These are phyloP conservation scores for Benitochromis conjunctus DNA, from an alignment of 2,113 vertebrate genomes.

Conservation along the genomic window DNA sequence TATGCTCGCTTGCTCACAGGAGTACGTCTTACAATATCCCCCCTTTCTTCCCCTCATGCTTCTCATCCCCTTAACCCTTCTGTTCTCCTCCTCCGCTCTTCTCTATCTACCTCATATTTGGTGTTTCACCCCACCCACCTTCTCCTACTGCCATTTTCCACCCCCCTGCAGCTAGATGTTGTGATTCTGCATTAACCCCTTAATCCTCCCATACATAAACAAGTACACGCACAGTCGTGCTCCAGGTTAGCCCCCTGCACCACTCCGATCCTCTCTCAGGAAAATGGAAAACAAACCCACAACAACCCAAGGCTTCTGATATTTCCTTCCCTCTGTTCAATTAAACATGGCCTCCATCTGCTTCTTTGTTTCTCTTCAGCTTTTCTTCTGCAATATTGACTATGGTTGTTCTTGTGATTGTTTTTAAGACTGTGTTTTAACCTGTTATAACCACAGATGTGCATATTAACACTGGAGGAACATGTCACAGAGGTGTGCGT, in stretches of 20 bases:
- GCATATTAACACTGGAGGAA: constrained; percentile 54
- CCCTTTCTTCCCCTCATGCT: not conserved
- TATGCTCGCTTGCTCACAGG: not conserved
- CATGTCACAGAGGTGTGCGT: constrained; percentile 24
- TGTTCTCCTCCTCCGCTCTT: constrained; percentile 1
- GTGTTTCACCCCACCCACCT: not conserved
- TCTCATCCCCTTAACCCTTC: constrained; percentile 19
- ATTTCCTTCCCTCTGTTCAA: constrained; percentile 74
- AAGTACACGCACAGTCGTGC: not conserved
- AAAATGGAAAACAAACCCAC: constrained; percentile 53
- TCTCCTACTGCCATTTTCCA: constrained; percentile 12
- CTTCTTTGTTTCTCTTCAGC: constrained; percentile 34
- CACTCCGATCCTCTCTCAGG: constrained; percentile 53
- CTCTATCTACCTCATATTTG: constrained; percentile 37
- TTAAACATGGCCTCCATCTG: constrained; percentile 77
- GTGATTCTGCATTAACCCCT: constrained; percentile 26
- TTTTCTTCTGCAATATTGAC: constrained; percentile 64
- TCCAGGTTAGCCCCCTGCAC: not conserved
- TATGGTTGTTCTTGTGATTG: constrained; percentile 61
- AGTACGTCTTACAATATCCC: not conserved
- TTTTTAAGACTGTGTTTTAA: constrained; percentile 63
- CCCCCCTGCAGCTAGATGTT: constrained; percentile 32
- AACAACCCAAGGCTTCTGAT: constrained; percentile 61
- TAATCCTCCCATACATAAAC: not conserved
- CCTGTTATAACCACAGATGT: constrained; percentile 57